Evolutionary conservation across 2,888 invertebrate species (phyloP).

Genomic region (Drosophila atripex): DNA sequence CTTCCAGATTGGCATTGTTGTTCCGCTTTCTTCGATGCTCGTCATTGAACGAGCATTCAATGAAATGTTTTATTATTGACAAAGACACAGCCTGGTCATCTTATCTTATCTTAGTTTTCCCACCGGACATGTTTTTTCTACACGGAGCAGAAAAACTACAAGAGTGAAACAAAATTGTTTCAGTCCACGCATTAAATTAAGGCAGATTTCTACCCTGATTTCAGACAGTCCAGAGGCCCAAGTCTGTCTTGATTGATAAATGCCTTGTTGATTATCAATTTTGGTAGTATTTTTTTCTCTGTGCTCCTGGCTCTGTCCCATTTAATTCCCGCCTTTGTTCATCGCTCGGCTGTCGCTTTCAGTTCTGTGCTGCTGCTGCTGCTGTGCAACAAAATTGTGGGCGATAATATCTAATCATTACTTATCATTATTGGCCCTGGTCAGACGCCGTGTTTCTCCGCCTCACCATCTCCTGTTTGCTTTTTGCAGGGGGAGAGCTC

Average conservation of each 20-base stretch:
- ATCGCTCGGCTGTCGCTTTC: conserved; percentile 47
- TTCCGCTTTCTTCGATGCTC: conserved; percentile 14
- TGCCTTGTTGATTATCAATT: neutral
- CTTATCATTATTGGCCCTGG: conserved; percentile 76
- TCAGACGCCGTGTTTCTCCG: conserved; percentile 44
- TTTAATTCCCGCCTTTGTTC: conserved; percentile 38
- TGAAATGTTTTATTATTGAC: conserved; percentile 62
- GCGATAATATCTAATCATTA: conserved; percentile 77
- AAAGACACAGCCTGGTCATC: conserved; percentile 31
- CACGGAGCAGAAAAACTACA: conserved; percentile 4
- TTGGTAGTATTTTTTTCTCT: neutral
- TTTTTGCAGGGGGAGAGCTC: conserved; percentile 10
- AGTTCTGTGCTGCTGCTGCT: conserved; percentile 33
- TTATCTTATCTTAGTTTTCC: conserved; percentile 21
- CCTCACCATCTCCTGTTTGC: conserved; percentile 8
- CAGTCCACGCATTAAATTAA: neutral
- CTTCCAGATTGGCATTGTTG: conserved; percentile 1
- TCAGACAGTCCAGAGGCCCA: neutral
- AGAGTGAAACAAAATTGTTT: neutral
- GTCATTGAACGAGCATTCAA: conserved; percentile 55
- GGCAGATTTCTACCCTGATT: neutral
- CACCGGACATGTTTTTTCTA: neutral
- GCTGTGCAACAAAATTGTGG: conserved; percentile 54
- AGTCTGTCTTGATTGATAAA: neutral
- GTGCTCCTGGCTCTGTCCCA: conserved; percentile 19